Evolutionary conservation across 2,888 invertebrate genomes (phyloP).

Genomic region (Microctonus aethiopoides): DNA sequence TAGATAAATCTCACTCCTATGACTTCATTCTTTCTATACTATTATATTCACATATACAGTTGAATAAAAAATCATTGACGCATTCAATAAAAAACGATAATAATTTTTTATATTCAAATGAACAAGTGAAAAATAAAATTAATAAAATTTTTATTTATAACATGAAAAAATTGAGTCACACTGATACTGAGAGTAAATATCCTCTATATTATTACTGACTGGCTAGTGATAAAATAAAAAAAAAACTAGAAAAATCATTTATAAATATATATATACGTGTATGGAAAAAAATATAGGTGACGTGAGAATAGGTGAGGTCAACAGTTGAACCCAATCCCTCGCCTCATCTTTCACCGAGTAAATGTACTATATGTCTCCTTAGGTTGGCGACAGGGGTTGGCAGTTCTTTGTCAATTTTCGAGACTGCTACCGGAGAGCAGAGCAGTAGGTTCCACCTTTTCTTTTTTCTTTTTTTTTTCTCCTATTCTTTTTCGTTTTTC

Average conservation of each 20-base stretch:
- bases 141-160: background rate
- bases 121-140: background rate
- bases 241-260: background rate
- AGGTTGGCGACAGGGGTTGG: constrained; percentile 28
- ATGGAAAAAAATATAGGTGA: background rate
- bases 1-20: background rate
- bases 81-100: no score
- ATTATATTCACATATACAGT: background rate
- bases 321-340: constrained; percentile 29
- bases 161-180: no score
- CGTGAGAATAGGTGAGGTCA: constrained; percentile 23
- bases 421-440: constrained; percentile 13
- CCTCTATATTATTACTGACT: no score
- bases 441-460: background rate
- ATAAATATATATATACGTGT: background rate
- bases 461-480: background rate
- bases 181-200: no score
- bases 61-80: background rate
- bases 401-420: constrained; percentile 42
- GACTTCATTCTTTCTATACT: background rate
- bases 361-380: constrained; percentile 27
- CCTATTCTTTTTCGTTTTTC: background rate
- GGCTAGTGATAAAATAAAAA: background rate
- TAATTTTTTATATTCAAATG: background rate
- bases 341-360: constrained; percentile 30